Evolutionary conservation across 2,888 invertebrate species (phyloP), one percentile per base, ranked within the genome.

Genomic region (Caradrina clavipalpis): DNA sequence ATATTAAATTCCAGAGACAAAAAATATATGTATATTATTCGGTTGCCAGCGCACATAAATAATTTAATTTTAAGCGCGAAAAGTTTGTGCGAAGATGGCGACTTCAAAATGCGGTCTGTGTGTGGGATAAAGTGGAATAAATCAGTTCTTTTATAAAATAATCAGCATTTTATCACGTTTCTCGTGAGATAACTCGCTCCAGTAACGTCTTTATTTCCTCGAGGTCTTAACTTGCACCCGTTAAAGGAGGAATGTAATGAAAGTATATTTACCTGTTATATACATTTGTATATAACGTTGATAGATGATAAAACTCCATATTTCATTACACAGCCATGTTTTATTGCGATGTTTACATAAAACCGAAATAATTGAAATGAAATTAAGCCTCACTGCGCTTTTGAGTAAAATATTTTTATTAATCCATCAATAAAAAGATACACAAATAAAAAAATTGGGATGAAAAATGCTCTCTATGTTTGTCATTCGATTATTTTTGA

Each of bases 1-100:
- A 93, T 94, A 94, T 94, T 92, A 94, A 93, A 94, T 94, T 94
- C 92, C 92, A 86, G 86, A 91, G 90, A 93, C 90, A 92, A 93
- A 92, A 91, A 91, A 89, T 83, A 90, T 88, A 89, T 83, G 89
- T 88, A 89, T 90, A 89, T 88, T 88, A 88, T 90, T 88, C 87
- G 85, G 80, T 73, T 77, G 86, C 88, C 86, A 86, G 87, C 86
- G 83, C 82, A 87, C 87, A 87, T 91, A 90, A 91, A 93, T 92
- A 91, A 91, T 92, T 91, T 91, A 89, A 92, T 92, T 92, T 91
- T 84, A 87, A 86, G 80, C 86, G 84, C 78, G 81, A 77, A 88
- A 87, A 85, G 81, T 88, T 88, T 73, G 82, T 72, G 74, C 73
- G 62, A 83, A 83, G 81, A 76, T 69, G 69, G 62, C 15, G 80